Evolutionary conservation across 1,140 invertebrate genomes (phyloP).

Genomic region (Anastrepha ludens): DNA sequence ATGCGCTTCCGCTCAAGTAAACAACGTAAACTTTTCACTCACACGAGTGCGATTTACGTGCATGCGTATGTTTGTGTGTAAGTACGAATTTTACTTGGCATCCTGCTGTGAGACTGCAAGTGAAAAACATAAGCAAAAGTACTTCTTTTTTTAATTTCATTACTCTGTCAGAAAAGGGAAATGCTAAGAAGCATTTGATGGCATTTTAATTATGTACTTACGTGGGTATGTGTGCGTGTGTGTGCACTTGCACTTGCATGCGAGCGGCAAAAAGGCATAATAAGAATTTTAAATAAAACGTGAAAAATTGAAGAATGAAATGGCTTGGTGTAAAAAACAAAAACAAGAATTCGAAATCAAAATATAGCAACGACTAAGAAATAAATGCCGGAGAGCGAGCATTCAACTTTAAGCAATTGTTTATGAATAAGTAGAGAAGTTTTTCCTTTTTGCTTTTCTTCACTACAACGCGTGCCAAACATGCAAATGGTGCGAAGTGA

Average conservation of each 20-base stretch:
- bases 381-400: background rate
- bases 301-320: background rate
- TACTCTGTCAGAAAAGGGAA: background rate
- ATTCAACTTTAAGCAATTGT: constrained; percentile 27
- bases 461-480: constrained; percentile 13
- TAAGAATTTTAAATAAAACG: constrained; percentile 15
- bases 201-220: constrained; percentile 24
- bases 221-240: background rate
- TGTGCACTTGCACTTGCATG: background rate
- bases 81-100: background rate
- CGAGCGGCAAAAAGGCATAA: background rate
- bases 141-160: background rate
- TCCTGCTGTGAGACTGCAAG: constrained; percentile 2
- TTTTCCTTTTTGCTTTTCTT: background rate
- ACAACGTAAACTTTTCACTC: background rate
- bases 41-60: background rate
- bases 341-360: background rate
- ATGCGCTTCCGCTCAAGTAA: constrained; percentile 46
- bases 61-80: background rate
- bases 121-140: background rate
- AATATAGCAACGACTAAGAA: background rate
- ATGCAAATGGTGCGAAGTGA: constrained; percentile 19
- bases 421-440: background rate
- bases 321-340: background rate
- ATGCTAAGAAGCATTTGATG: background rate